phyloP scores from a whole-genome alignment of 2,797 vertebrate genomes.

The Micropoecilia bifurca region DNA sequence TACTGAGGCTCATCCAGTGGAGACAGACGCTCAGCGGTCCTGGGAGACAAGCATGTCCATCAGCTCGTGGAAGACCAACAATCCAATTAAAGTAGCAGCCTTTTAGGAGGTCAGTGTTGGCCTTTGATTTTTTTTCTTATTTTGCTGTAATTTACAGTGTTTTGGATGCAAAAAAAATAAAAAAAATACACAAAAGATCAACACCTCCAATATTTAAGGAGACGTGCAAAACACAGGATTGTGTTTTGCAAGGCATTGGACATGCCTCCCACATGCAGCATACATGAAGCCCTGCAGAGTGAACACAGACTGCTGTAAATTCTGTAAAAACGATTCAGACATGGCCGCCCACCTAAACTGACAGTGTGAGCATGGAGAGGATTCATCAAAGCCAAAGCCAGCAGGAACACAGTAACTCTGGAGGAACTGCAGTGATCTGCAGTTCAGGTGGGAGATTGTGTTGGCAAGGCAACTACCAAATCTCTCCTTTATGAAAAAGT shows the following conservation, averaged over 20 bases:
- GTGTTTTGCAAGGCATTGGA: not conserved
- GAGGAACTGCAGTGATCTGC: not conserved
- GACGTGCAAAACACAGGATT: not conserved
- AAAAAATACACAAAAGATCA: not conserved
- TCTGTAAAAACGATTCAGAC: not conserved
- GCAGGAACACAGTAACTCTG: not conserved
- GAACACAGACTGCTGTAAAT: not conserved
- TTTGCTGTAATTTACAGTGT: not conserved
- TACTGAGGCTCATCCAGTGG: constrained; percentile 78
- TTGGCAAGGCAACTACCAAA: not conserved
- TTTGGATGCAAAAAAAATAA: not conserved
- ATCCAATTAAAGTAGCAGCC: constrained; percentile 81
- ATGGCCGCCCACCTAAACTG: not conserved
- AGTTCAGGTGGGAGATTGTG: not conserved
- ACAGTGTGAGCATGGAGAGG: not conserved
- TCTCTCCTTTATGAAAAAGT: too few relatives aligned
- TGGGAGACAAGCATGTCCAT: constrained; percentile 78
- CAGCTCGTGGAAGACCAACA: constrained; percentile 68
- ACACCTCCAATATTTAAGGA: not conserved
- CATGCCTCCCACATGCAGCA: not conserved
- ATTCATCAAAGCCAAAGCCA: not conserved
- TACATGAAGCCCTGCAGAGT: not conserved
- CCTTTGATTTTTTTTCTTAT: constrained; percentile 37
- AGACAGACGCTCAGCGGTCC: constrained; percentile 75
- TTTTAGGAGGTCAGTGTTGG: constrained; percentile 68